phyloP scores from a whole-genome alignment of 1,140 invertebrate species.

The Eriosoma lanigerum region DNA sequence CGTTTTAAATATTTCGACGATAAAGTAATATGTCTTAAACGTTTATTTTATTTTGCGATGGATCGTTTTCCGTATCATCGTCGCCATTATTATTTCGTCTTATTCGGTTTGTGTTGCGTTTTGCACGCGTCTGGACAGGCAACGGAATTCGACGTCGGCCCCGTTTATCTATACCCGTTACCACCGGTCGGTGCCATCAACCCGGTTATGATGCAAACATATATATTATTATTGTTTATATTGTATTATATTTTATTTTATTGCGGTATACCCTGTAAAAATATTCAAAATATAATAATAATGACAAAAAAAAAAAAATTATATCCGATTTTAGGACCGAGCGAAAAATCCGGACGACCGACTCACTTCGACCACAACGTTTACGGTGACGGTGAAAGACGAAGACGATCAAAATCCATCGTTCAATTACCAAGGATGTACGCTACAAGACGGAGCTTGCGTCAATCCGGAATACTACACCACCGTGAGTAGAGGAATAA shows the following conservation, averaged over 20 bases:
- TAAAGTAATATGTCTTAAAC: neutral
- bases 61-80: neutral
- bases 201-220: neutral
- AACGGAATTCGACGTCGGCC: slow-evolving; percentile 29
- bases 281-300: neutral
- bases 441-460: slow-evolving; percentile 74
- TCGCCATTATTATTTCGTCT: neutral
- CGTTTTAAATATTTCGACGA: neutral
- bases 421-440: slow-evolving; percentile 81
- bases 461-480: slow-evolving; percentile 80
- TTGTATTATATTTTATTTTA: too few relatives aligned
- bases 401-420: slow-evolving; percentile 87
- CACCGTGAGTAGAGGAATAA: slow-evolving; percentile 61
- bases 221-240: too few relatives aligned
- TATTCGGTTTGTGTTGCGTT: neutral
- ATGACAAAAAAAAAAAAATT: neutral
- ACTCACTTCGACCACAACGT: slow-evolving; percentile 77
- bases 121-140: slow-evolving; percentile 1
- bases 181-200: slow-evolving; percentile 8
- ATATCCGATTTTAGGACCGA: slow-evolving; percentile 68
- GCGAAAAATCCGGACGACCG: slow-evolving; percentile 73
- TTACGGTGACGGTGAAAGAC: slow-evolving; percentile 83
- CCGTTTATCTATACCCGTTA: slow-evolving; percentile 14
- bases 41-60: slow-evolving; percentile 17
- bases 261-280: too few relatives aligned